Evolutionary conservation across 2,113 vertebrate genomes (phyloP).

Genomic region (Phyllopteryx taeniolatus): DNA sequence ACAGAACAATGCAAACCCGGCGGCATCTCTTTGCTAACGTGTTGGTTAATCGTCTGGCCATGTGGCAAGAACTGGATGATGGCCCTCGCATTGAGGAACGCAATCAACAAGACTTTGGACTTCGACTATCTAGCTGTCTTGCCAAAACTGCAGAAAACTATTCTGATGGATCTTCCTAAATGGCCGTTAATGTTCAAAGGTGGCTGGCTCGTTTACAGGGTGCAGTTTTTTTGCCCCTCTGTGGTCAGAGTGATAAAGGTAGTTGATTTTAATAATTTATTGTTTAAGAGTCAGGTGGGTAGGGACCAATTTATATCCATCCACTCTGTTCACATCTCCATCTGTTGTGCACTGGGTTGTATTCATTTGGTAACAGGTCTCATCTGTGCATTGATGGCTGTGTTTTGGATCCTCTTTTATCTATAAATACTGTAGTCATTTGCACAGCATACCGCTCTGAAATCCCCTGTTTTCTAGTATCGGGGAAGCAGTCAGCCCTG

Average conservation of each 20-base stretch:
- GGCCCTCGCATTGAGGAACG: too few species aligned
- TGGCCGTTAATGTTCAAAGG: constrained; percentile 28
- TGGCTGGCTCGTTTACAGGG: constrained; percentile 38
- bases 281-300: constrained; percentile 31
- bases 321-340: constrained; percentile 25
- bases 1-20: too few species aligned
- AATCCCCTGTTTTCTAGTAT: constrained; percentile 20
- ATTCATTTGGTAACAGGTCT: constrained; percentile 40
- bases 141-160: constrained; percentile 28
- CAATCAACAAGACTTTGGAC: too few species aligned
- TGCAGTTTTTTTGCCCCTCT: neutral
- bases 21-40: too few species aligned
- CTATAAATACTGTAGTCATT: constrained; percentile 69
- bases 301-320: constrained; percentile 28
- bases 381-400: constrained; percentile 59
- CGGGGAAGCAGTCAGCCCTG: constrained; percentile 43
- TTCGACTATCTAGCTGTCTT: too few species aligned
- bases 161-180: constrained; percentile 38
- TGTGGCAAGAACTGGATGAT: too few species aligned
- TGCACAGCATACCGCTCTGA: constrained; percentile 39
- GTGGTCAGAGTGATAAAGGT: constrained; percentile 23
- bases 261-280: constrained; percentile 32
- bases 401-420: constrained; percentile 66
- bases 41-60: too few species aligned
- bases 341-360: constrained; percentile 35